These are phyloP conservation scores for Sinocyclocheilus rhinocerous DNA, from an alignment of 2,113 vertebrate genomes.

Conservation along the genomic window DNA sequence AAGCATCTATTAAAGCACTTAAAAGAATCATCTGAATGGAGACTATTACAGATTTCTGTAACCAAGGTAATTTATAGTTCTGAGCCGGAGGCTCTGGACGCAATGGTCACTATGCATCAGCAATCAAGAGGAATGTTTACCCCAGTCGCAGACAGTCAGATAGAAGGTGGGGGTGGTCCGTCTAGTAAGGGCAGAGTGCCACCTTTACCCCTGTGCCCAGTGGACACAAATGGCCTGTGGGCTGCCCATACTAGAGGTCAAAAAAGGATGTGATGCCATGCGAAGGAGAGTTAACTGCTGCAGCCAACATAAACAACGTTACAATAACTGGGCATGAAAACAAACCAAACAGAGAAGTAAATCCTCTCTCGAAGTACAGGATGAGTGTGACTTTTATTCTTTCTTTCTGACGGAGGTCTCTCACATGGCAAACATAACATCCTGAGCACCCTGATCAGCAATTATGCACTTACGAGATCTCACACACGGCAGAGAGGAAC, in stretches of 20 bases:
- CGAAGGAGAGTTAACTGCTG: constrained; percentile 52
- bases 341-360: constrained; percentile 56
- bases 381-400: constrained; percentile 58
- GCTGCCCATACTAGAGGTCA: constrained; percentile 56
- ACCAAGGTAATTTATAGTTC: constrained; percentile 27
- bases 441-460: constrained; percentile 74
- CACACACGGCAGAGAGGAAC: constrained; percentile 64
- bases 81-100: constrained; percentile 71
- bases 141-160: constrained; percentile 47
- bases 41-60: not conserved
- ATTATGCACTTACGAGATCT: constrained; percentile 78
- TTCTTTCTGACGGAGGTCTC: constrained; percentile 68
- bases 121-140: constrained; percentile 72
- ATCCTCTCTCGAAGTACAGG: constrained; percentile 60
- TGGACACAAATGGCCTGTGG: constrained; percentile 58
- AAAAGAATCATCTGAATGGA: not conserved
- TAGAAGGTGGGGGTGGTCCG: constrained; percentile 69
- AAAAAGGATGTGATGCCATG: not conserved
- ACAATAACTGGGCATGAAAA: constrained; percentile 64
- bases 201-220: constrained; percentile 59
- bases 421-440: constrained; percentile 70
- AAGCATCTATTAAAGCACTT: constrained; percentile 44
- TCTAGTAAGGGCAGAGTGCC: constrained; percentile 54
- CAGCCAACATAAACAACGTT: constrained; percentile 59
- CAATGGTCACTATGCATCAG: constrained; percentile 77